phyloP scores from a whole-genome alignment of 2,113 vertebrate species.

The Struthio camelus region DNA sequence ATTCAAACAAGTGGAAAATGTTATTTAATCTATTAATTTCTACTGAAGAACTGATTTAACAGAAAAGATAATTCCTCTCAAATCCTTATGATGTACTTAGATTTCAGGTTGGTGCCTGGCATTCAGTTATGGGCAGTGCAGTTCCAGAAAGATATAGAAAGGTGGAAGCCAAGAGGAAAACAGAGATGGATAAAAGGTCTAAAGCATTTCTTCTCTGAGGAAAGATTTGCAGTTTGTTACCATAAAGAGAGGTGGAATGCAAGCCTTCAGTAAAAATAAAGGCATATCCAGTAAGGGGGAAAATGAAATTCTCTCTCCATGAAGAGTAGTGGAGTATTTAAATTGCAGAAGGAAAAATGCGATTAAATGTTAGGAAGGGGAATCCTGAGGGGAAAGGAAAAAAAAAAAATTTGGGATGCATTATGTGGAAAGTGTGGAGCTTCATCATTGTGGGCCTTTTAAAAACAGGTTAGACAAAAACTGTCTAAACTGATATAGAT shows the following conservation, averaged over 20 bases:
- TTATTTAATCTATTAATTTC: not conserved
- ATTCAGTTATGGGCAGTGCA: not conserved
- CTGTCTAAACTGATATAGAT: not conserved
- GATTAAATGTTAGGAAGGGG: not conserved
- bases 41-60: not conserved
- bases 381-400: not conserved
- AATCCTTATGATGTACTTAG: not conserved
- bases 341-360: not conserved
- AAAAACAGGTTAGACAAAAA: constrained; percentile 4
- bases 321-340: not conserved
- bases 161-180: not conserved
- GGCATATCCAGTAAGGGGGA: not conserved
- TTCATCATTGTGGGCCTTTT: not conserved
- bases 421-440: not conserved
- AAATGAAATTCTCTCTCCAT: not conserved
- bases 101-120: not conserved
- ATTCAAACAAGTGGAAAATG: not conserved
- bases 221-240: not conserved
- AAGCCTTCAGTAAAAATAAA: not conserved
- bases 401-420: not conserved
- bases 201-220: not conserved
- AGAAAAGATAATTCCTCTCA: not conserved
- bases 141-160: not conserved
- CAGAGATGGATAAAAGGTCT: not conserved
- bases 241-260: not conserved